phyloP scores from a whole-genome alignment of 2,797 vertebrate species.

The Neosilurus hyrtlii region DNA sequence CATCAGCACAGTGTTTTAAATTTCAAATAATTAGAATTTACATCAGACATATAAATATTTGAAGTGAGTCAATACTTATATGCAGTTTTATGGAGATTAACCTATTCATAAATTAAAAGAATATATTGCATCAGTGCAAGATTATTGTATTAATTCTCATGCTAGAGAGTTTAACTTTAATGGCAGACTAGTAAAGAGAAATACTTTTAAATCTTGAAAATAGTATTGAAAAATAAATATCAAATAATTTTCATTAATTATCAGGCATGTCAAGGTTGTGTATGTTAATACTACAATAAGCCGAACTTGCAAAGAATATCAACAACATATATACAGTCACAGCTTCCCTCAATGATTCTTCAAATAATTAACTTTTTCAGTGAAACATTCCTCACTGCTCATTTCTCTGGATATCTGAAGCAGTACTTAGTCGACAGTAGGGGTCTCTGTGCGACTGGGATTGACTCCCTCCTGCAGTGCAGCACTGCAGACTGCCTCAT shows the following conservation, averaged over 20 bases:
- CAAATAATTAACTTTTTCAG: neutral
- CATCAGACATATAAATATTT: neutral
- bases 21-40: neutral
- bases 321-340: neutral
- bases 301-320: neutral
- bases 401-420: slow-evolving; percentile 6
- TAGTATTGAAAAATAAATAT: slow-evolving; percentile 50
- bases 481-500: slow-evolving; percentile 49
- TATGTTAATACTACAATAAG: neutral
- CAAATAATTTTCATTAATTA: neutral
- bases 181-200: neutral
- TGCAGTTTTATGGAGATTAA: neutral
- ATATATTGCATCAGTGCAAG: neutral
- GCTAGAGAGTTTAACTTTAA: neutral
- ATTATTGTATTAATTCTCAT: neutral
- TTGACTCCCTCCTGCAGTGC: slow-evolving; percentile 53
- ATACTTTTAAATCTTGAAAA: neutral
- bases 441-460: slow-evolving; percentile 50
- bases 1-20: neutral
- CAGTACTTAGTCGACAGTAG: slow-evolving; percentile 47
- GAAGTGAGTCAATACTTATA: neutral
- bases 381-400: neutral
- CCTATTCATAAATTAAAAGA: neutral
- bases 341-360: neutral
- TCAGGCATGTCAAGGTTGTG: neutral